Evolutionary conservation across 2,888 invertebrate genomes (phyloP).

Genomic region (Amiota mariae): DNA sequence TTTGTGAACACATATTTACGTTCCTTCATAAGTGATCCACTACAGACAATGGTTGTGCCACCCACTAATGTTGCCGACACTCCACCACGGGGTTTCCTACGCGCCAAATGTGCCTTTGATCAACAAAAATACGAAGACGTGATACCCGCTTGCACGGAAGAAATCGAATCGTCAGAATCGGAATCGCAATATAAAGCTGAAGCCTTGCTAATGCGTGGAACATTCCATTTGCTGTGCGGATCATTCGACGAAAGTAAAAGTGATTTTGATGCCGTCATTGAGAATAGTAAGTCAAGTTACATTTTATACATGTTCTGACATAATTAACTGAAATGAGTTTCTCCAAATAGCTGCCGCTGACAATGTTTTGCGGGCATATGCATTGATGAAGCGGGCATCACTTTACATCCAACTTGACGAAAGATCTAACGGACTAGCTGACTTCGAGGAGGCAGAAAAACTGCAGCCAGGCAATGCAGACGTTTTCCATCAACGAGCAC

Average conservation of each 20-base stretch:
- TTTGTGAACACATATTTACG: conserved; percentile 91
- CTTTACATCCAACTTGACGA: conserved; percentile 86
- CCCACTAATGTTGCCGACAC: conserved; percentile 46
- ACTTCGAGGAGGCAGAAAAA: conserved; percentile 85
- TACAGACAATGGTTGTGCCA: conserved; percentile 76
- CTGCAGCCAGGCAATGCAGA: conserved; percentile 88
- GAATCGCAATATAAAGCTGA: conserved; percentile 80
- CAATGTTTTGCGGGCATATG: conserved; percentile 83
- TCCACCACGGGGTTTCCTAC: conserved; percentile 78
- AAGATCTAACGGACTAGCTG: conserved; percentile 82
- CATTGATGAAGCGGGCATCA: conserved; percentile 90
- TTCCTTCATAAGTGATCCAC: conserved; percentile 91
- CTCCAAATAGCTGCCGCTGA: conserved; percentile 74
- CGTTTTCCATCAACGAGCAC: conserved; percentile 93
- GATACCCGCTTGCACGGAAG: conserved; percentile 85
- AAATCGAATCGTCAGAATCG: conserved; percentile 79
- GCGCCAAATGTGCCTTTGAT: conserved; percentile 82
- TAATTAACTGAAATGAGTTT: not conserved
- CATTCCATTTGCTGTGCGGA: conserved; percentile 86
- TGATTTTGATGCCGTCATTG: conserved; percentile 83
- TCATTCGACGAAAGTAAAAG: conserved; percentile 82
- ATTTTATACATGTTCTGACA: not conserved
- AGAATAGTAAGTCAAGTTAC: conserved; percentile 72
- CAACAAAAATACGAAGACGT: conserved; percentile 84
- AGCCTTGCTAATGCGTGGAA: conserved; percentile 86